Conservation (phyloP, 2,797 vertebrate genomes). For the Vipera ursinii region DNA sequence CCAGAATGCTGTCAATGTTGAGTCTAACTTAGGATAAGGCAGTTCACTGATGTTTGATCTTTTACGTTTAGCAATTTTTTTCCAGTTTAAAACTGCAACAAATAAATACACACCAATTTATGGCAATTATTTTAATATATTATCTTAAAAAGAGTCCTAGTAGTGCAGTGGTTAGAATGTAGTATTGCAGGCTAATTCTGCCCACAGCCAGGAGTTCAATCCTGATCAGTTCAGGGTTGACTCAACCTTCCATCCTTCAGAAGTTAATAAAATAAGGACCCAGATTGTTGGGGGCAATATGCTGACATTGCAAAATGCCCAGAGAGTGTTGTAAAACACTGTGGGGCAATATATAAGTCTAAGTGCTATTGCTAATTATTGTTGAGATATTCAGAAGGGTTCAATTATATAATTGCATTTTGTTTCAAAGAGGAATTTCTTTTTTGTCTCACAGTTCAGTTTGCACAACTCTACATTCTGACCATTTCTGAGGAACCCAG, state of each 20-base stretch:
- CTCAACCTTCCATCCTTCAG: not conserved
- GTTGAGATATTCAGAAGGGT: not conserved
- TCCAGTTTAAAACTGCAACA: not conserved
- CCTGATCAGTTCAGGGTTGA: not conserved
- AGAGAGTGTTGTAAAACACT: not conserved
- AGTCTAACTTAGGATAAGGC: not conserved
- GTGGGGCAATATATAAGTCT: not conserved
- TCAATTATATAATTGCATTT: not conserved
- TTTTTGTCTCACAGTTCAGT: not conserved
- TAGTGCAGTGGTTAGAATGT: not conserved
- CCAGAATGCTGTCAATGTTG: not conserved
- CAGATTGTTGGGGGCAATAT: not conserved
- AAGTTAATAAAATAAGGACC: not conserved
- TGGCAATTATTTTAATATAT: not conserved
- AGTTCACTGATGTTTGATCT: not conserved
- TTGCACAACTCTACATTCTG: not conserved
- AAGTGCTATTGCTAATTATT: not conserved
- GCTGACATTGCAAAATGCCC: not conserved
- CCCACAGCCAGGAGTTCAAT: not conserved
- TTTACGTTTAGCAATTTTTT: not conserved
- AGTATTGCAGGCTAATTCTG: not conserved
- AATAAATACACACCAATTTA: not conserved
- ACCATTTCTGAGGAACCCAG: not conserved
- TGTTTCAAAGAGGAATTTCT: not conserved
- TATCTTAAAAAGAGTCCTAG: not conserved